Conservation (phyloP, 1,140 invertebrate species). For the Drosophila novamexicana region DNA sequence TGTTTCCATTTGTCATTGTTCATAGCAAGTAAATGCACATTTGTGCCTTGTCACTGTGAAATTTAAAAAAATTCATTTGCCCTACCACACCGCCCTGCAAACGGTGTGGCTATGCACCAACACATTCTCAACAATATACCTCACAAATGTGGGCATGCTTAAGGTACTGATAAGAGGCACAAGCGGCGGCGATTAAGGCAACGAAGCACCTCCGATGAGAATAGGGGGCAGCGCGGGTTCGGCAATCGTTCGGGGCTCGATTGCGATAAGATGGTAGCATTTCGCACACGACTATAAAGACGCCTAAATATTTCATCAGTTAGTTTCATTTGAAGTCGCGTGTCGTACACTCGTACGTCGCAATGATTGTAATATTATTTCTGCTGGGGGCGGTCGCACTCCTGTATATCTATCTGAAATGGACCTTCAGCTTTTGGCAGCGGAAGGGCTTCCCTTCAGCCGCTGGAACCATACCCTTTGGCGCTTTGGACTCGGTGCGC, state of each 20-base stretch:
- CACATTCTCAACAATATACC: too few relatives aligned
- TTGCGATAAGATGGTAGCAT: background rate
- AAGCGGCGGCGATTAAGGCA: too few relatives aligned
- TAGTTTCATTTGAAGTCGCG: constrained; percentile 34
- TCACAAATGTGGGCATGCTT: too few relatives aligned
- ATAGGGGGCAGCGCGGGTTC: background rate
- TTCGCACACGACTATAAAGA: constrained; percentile 49
- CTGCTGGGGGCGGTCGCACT: constrained; percentile 41
- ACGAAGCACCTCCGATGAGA: too few relatives aligned
- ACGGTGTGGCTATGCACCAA: too few relatives aligned
- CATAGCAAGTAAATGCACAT: too few relatives aligned
- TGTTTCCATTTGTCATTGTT: too few relatives aligned
- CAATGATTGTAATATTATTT: constrained; percentile 51
- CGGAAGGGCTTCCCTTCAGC: constrained; percentile 63
- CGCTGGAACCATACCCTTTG: constrained; percentile 62
- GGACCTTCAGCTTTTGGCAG: constrained; percentile 72
- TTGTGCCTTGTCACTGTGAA: too few relatives aligned
- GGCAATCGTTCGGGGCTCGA: background rate
- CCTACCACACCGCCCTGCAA: too few relatives aligned
- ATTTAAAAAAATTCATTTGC: too few relatives aligned
- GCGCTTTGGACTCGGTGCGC: constrained; percentile 52
- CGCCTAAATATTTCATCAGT: background rate
- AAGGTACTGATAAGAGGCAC: too few relatives aligned
- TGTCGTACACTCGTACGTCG: constrained; percentile 4
- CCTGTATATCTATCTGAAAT: constrained; percentile 58